A percentile compares a stretch with the other conserved stretches of the same genome.
These are phyloP conservation scores for Etia nguti DNA, from an alignment of 2,113 vertebrate genomes.

Conservation along the genomic window DNA sequence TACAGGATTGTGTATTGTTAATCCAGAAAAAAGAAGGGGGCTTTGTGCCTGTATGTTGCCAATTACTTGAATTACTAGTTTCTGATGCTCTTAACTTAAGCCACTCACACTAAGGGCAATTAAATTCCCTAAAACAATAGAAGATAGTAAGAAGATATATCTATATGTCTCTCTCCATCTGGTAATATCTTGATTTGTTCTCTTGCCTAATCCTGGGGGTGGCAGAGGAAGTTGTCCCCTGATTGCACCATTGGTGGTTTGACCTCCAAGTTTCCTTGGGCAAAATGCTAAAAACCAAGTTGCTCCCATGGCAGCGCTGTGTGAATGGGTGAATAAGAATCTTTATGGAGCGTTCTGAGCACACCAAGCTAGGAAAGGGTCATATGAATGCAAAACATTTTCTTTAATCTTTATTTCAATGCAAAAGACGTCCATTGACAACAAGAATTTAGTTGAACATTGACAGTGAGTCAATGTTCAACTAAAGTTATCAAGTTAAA, in stretches of 20 bases:
- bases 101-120: neutral
- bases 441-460: neutral
- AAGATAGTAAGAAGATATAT: neutral
- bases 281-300: neutral
- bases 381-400: neutral
- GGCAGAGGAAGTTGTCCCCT: neutral
- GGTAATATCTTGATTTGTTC: neutral
- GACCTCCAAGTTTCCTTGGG: neutral
- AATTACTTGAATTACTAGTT: neutral
- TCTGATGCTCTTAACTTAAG: constrained; percentile 20
- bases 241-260: neutral
- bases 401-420: neutral
- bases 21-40: neutral
- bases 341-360: neutral
- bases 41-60: neutral
- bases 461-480: neutral
- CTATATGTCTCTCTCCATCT: neutral
- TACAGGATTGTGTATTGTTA: neutral
- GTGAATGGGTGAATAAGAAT: neutral
- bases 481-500: neutral
- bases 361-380: neutral
- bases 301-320: neutral
- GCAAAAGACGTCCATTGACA: neutral
- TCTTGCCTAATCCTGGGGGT: neutral
- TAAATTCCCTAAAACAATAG: neutral